Conservation (phyloP, 2,888 invertebrate species). For the Plebejus argus region DNA sequence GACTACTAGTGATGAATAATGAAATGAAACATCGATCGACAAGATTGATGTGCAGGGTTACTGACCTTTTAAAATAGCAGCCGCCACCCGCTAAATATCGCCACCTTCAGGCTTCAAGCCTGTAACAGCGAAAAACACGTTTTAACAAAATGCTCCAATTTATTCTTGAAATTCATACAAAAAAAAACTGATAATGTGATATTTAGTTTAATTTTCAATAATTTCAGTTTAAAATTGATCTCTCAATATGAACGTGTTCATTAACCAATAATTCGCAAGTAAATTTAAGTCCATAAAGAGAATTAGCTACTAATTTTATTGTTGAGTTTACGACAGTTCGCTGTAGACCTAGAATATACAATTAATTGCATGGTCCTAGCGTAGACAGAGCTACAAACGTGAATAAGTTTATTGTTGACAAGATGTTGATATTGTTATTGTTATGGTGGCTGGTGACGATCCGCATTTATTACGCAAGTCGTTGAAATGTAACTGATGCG, state of each 20-base stretch:
- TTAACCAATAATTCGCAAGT: not conserved
- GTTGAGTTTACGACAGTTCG: not conserved
- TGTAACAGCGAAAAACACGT: slow-evolving; percentile 61
- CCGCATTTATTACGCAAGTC: slow-evolving; percentile 50
- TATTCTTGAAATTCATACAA: not conserved
- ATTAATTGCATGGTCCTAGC: slow-evolving; percentile 35
- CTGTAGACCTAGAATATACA: not conserved
- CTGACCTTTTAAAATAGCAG: slow-evolving; percentile 69
- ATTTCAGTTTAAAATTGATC: no score
- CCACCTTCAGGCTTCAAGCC: slow-evolving; percentile 61
- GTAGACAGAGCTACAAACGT: slow-evolving; percentile 50
- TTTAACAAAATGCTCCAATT: not conserved
- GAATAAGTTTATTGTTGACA: slow-evolving; percentile 35
- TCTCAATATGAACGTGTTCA: not conserved
- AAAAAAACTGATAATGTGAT: not conserved
- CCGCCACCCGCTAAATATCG: slow-evolving; percentile 58
- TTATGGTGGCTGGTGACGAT: slow-evolving; percentile 50
- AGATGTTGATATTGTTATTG: slow-evolving; percentile 41
- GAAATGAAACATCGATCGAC: slow-evolving; percentile 54
- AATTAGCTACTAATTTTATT: not conserved
- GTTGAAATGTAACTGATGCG: slow-evolving; percentile 51
- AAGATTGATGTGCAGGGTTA: slow-evolving; percentile 67
- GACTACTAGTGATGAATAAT: slow-evolving; percentile 68
- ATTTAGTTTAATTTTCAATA: no score
- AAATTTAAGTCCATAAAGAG: not conserved